Evolutionary conservation across 2,113 vertebrate species (phyloP), one percentile per base, ranked within the genome.

Genomic region (Upupa epops): DNA sequence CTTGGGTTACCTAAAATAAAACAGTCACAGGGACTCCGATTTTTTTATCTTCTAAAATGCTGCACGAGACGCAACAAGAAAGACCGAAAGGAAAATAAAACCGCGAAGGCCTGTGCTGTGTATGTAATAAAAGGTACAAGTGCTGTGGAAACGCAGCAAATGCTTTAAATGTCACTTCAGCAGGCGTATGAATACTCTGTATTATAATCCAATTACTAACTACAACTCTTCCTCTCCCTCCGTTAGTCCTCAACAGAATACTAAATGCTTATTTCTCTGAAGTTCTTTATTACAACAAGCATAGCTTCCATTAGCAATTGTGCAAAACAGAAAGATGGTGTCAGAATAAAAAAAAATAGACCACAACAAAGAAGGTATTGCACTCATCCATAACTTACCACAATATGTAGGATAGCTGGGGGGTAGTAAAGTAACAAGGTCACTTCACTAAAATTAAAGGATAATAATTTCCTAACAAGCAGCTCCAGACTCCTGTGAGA

Each of bases 391-490:
- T 13, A 34, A 93, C 88, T 81, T 91, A 73, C 2, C 80, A 68
- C 61, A 86, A 78, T 25, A 52, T 7, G 7, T n/a, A 37, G 36
- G 63, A 82, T 49, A 79, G 85, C 54, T 36, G 31, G 29, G 76
- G 55, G 83, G 51, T 34, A 63, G 45, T 26, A 82, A 90, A 93
- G 46, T 21, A 95, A 78, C 84, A 94, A 96, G 91, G 95, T 94
- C 74, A 92, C 92, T 95, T 96, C 58, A 66, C 90, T 94, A 81
- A 92, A 91, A 94, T 73, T 77, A 73, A 73, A 78, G 56, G 86
- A 83, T 89, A 46, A 71, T 83, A 40, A 83, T 85, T 91, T 89
- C 90, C 68, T 74, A 83, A 93, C 3, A 0, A 95, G 88, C 88
- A 93, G 93, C 60, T 71, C 80, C 51, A 54, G 74, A 92, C 89